Evolutionary conservation across 2,888 invertebrate genomes (phyloP).

Genomic region (Andrena minutula): DNA sequence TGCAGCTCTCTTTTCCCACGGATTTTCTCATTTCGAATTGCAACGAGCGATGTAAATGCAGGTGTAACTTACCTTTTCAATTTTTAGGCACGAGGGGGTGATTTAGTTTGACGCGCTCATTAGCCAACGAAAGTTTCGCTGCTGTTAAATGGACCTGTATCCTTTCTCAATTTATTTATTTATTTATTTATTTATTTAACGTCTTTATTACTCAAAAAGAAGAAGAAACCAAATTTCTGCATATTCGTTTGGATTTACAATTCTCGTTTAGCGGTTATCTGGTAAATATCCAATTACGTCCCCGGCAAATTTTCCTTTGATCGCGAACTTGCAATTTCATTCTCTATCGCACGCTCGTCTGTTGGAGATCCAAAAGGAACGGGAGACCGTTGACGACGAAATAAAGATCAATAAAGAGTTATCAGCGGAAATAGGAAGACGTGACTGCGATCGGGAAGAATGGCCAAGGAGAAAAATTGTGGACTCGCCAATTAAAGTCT

Average conservation of each 20-base stretch:
- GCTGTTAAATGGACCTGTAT: not conserved
- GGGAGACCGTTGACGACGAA: not conserved
- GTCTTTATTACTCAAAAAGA: too few relatives aligned
- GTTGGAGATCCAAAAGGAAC: not conserved
- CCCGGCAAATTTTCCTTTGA: not conserved
- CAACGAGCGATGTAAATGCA: constrained; percentile 19
- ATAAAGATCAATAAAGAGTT: constrained; percentile 23
- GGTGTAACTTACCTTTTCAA: constrained; percentile 24
- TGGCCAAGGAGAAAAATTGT: constrained; percentile 27
- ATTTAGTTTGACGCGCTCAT: constrained; percentile 32
- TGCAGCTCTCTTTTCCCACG: not conserved
- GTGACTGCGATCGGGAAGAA: constrained; percentile 26
- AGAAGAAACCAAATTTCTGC: too few relatives aligned
- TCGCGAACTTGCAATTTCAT: constrained; percentile 1
- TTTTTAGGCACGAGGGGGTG: constrained; percentile 10
- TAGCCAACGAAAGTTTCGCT: constrained; percentile 19
- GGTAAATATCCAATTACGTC: constrained; percentile 8
- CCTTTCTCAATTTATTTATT: constrained; percentile 24
- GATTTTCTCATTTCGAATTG: constrained; percentile 28
- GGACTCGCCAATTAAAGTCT: constrained; percentile 56
- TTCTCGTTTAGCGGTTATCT: not conserved
- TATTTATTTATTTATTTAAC: too few relatives aligned
- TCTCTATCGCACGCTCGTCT: not conserved
- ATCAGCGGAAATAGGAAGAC: constrained; percentile 1
- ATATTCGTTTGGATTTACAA: constrained; percentile 6